These are phyloP conservation scores for Sebastiscus albofasciatus DNA, from an alignment of 2,797 vertebrate species.

Conservation along the genomic window DNA sequence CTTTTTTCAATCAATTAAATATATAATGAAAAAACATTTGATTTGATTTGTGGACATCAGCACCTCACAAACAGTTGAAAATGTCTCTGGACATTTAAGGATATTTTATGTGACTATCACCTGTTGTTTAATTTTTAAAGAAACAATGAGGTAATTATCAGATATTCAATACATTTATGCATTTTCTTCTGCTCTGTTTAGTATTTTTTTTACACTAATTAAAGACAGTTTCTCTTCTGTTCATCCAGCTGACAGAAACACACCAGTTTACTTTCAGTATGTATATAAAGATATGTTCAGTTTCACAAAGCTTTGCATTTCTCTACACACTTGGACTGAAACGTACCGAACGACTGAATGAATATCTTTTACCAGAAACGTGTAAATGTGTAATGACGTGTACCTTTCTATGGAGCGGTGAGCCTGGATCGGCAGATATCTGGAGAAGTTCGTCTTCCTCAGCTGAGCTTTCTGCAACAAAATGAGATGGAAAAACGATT, in stretches of 20 bases:
- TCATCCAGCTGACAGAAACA: background rate
- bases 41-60: background rate
- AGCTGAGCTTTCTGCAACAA: conserved; percentile 84
- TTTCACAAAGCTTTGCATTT: background rate
- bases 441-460: conserved; percentile 85
- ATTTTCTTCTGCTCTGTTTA: background rate
- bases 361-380: background rate
- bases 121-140: background rate
- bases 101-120: background rate
- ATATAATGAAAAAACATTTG: no score
- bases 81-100: background rate
- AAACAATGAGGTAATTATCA: background rate
- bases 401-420: conserved; percentile 86
- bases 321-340: background rate
- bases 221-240: background rate
- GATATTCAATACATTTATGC: background rate
- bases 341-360: background rate
- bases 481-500: background rate
- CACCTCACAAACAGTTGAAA: background rate
- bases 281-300: background rate
- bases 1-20: no score
- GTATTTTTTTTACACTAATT: background rate
- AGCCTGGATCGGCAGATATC: conserved; percentile 85
- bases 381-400: no score
- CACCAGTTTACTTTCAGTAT: background rate